Base-by-base conservation (phyloP, 2,888 invertebrate genomes). In the Cantharis rustica region DNA sequence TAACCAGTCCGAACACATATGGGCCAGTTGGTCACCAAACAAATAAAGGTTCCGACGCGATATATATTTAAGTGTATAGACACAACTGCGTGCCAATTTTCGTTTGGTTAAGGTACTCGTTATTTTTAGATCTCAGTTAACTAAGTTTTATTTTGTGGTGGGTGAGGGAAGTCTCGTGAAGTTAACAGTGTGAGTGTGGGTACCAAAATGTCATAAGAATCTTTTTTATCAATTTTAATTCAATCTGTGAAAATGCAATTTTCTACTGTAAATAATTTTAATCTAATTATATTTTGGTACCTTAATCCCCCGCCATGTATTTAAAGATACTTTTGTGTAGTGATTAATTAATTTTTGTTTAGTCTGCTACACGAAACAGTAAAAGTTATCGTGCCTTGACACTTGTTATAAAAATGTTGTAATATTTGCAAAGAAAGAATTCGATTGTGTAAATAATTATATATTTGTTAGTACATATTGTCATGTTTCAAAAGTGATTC, bases 11-110 rank as follows among this genome's bases (percentile, higher is more conserved):
- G 31, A 92, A 91, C 81, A 91, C 90, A 77, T 93, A 93, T 81
- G 93, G 92, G 47, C 90, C 93, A 74, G 83, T 86, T n/a, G 92
- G 93, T 72, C 95, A 95, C 86, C 95, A 95, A 88, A 92, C 93
- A 78, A 95, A 94, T 87, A 95, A 95, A 87, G 94, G 95, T 78
- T 94, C 92, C 66, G 95, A 95, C 89, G 95, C 95, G 87, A 95
- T 95, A 85, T 95, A 95, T 88, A 95, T 95, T 87, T 93, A 87
- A 77, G 75, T 71, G 76, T 78, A 70, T 31, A 71, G 71, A 72
- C 71, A 72, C 64, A 63, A 70, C 26, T 66, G 16, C 66, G 64
- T 26, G 16, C 61, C 66, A 62, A 64, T 69, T 72, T 31, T 26
- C 23, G 27, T 66, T 73, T 23, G 75, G 78, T 78, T 75, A 70